Percentiles rank a stretch among this genome's conserved stretches.
phyloP scores from a whole-genome alignment of 2,113 vertebrate genomes.

The Machaerirhynchus nigripectus region DNA sequence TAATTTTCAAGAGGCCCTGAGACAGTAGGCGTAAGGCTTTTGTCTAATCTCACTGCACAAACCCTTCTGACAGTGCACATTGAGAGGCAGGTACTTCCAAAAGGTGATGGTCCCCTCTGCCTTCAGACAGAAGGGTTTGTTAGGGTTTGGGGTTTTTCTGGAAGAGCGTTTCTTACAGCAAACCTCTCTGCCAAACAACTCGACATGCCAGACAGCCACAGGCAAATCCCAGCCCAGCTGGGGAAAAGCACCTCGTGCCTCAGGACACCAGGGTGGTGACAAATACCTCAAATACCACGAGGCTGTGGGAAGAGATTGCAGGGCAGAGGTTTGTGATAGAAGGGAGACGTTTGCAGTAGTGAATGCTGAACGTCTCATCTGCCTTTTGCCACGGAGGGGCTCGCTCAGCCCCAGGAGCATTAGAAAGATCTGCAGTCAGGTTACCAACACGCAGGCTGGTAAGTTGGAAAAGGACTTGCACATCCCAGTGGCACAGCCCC shows the following conservation, averaged over 20 bases:
- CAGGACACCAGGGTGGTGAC: background rate
- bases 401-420: background rate
- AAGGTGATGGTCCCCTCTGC: background rate
- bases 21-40: too few relatives aligned
- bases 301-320: accelerated
- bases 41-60: background rate
- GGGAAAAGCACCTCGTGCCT: accelerated
- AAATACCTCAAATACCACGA: background rate
- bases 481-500: background rate
- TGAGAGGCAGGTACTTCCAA: background rate
- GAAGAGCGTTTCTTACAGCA: background rate
- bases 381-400: background rate
- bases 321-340: background rate
- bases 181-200: background rate
- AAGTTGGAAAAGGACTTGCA: too few relatives aligned
- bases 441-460: background rate
- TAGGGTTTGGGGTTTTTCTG: background rate
- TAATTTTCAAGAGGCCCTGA: background rate
- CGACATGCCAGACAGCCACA: background rate
- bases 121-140: background rate
- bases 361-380: background rate
- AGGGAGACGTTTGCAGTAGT: background rate
- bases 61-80: accelerated
- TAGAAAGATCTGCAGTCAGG: background rate
- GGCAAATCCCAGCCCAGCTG: background rate